phyloP scores from a whole-genome alignment of 2,113 vertebrate genomes.

The Cryptomyrus ogoouensis region DNA sequence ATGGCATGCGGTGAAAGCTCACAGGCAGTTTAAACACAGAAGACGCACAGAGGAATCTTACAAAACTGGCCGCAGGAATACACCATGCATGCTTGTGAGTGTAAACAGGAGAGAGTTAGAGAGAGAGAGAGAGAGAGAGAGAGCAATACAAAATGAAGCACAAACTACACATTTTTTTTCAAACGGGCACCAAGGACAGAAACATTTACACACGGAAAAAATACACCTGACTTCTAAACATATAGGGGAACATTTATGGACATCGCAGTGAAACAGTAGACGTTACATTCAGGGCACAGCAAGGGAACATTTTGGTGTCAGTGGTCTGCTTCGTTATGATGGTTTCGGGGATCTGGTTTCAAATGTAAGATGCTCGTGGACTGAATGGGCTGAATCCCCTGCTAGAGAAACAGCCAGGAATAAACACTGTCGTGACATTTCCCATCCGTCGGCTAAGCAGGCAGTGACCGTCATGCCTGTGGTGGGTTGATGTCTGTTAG shows the following conservation, averaged over 20 bases:
- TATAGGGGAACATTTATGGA: constrained; percentile 5
- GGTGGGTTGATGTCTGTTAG: not conserved
- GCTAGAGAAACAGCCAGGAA: not conserved
- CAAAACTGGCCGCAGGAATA: not conserved
- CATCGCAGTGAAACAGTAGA: not conserved
- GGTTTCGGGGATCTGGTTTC: not conserved
- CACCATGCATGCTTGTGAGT: constrained; percentile 2
- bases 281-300: not conserved
- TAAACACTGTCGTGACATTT: not conserved
- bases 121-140: not conserved
- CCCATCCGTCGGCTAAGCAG: not conserved
- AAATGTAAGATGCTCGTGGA: not conserved
- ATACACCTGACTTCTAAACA: constrained; percentile 3
- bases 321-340: not conserved
- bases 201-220: constrained; percentile 10
- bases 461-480: not conserved
- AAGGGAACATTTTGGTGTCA: not conserved
- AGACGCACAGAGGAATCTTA: constrained; percentile 15
- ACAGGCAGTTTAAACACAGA: constrained; percentile 19
- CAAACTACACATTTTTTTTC: constrained; percentile 1
- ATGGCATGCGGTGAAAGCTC: constrained; percentile 10
- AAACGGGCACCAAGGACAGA: constrained; percentile 22
- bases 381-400: too few species aligned
- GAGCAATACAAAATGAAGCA: constrained; percentile 14
- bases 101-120: not conserved